Conservation (phyloP, 2,797 vertebrate species). For the Carapus acus region DNA sequence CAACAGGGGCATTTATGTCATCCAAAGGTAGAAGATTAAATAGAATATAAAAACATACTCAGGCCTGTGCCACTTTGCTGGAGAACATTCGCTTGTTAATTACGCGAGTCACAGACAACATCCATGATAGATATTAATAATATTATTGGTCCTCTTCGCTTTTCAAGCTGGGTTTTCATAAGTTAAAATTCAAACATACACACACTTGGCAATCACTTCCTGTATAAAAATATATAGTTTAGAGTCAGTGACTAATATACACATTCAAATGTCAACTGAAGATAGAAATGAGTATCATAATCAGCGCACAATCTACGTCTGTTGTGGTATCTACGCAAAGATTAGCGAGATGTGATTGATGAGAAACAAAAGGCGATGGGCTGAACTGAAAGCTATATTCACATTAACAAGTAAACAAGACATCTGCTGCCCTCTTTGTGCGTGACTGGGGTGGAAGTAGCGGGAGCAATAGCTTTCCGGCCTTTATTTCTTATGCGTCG, state of each 20-base stretch:
- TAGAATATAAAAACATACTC: too few species aligned
- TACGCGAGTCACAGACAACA: constrained; percentile 3
- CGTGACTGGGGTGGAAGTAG: too few species aligned
- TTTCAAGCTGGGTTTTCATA: constrained; percentile 7
- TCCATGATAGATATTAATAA: constrained; percentile 23
- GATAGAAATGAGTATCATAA: constrained; percentile 10
- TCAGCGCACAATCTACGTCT: too few species aligned
- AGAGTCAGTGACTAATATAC: constrained; percentile 8
- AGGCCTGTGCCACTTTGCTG: too few species aligned
- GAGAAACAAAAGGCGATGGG: background rate
- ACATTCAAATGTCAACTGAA: constrained; percentile 25
- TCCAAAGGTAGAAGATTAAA: background rate
- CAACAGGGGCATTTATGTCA: background rate
- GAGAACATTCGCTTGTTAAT: too few species aligned
- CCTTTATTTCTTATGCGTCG: too few species aligned
- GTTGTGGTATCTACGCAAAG: too few species aligned
- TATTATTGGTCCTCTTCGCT: constrained; percentile 30
- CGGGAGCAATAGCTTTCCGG: too few species aligned
- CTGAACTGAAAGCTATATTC: background rate
- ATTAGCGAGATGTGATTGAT: constrained; percentile 19
- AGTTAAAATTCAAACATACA: constrained; percentile 15
- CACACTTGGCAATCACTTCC: constrained; percentile 3
- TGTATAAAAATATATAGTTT: constrained; percentile 38
- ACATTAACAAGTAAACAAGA: too few species aligned
- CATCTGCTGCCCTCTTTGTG: constrained; percentile 7